Evolutionary conservation across 2,113 vertebrate genomes (phyloP).

Genomic region (Indri indri): DNA sequence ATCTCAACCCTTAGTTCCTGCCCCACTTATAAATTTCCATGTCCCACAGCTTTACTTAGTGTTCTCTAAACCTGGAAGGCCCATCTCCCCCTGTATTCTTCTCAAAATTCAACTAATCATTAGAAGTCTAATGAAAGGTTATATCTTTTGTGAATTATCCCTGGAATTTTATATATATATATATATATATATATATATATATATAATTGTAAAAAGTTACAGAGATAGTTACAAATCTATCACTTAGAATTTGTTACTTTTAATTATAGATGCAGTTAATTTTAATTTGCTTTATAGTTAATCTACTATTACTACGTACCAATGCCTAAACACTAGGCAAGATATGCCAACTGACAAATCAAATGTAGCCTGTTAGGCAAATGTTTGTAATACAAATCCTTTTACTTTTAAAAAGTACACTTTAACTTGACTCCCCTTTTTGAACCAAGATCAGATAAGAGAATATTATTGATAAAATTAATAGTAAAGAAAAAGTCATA

Average conservation of each 20-base stretch:
- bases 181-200: no score
- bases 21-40: background rate
- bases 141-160: background rate
- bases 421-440: background rate
- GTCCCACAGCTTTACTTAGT: background rate
- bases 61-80: background rate
- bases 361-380: background rate
- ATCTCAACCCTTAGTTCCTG: background rate
- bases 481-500: conserved; percentile 73
- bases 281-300: background rate
- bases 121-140: background rate
- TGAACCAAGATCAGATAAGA: background rate
- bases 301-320: background rate
- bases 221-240: background rate
- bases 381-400: background rate
- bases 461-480: background rate
- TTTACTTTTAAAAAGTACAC: background rate
- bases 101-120: background rate
- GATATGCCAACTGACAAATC: background rate
- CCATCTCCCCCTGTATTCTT: background rate
- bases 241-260: background rate
- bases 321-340: background rate
- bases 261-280: background rate
- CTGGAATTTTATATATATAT: background rate
- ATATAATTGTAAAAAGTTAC: background rate